Evolutionary conservation across 2,797 vertebrate genomes (phyloP).

Genomic region (Clarias laeviceps): DNA sequence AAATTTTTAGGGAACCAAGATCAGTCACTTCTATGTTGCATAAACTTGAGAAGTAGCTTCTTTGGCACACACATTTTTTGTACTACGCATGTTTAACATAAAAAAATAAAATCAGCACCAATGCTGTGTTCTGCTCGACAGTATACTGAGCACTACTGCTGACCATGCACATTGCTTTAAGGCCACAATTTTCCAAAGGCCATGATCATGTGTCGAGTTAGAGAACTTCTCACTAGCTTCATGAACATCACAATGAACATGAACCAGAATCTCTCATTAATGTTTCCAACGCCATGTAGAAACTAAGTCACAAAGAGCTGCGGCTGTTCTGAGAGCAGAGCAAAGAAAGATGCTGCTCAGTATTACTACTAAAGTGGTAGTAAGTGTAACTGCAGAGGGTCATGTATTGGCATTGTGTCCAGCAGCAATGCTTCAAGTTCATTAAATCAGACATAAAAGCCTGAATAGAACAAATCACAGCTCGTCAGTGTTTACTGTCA

Average conservation of each 20-base stretch:
- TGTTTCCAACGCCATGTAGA: neutral
- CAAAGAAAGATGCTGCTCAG: neutral
- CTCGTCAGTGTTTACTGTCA: neutral
- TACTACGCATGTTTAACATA: too few relatives aligned
- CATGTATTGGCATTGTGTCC: neutral
- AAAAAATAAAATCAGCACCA: too few relatives aligned
- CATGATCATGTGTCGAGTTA: neutral
- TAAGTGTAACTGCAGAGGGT: neutral
- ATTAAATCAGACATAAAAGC: conserved; percentile 2
- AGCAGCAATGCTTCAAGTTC: neutral
- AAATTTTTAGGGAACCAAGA: too few relatives aligned
- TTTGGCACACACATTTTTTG: too few relatives aligned
- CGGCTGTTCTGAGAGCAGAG: neutral
- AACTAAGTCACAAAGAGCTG: neutral
- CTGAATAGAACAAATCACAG: neutral
- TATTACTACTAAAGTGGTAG: neutral
- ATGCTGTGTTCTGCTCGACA: too few relatives aligned
- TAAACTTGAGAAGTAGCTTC: too few relatives aligned
- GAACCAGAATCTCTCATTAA: neutral
- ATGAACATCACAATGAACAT: neutral
- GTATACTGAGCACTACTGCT: neutral
- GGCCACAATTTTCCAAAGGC: neutral
- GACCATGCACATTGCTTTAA: neutral
- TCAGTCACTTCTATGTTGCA: too few relatives aligned
- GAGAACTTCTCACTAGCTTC: neutral